A percentile compares a stretch with the other conserved stretches of the same genome.
Evolutionary conservation across 2,113 vertebrate species (phyloP).

Genomic region (Passer domesticus): DNA sequence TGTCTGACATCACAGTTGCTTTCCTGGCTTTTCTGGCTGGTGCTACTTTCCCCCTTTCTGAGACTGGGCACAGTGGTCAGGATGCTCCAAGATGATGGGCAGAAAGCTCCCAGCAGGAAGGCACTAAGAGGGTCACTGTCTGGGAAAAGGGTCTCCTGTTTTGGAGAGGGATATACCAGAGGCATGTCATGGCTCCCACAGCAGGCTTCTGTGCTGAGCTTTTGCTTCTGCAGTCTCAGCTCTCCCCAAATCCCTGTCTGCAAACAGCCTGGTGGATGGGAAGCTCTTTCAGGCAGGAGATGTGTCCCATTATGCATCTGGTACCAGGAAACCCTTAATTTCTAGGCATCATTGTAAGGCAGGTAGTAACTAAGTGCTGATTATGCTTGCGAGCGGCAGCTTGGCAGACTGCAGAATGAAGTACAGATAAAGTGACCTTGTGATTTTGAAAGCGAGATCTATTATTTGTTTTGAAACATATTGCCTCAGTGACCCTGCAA

Average conservation of each 20-base stretch:
- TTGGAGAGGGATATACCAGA: accelerated
- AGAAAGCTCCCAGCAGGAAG: background rate
- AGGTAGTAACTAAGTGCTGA: background rate
- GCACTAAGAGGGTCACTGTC: background rate
- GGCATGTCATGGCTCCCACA: background rate
- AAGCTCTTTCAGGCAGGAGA: background rate
- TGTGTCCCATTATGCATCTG: background rate
- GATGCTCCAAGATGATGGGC: background rate
- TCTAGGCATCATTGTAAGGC: background rate
- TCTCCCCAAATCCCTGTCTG: background rate
- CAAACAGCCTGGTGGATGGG: background rate
- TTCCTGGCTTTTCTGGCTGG: background rate
- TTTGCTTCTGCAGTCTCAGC: background rate
- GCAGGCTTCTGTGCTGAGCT: background rate
- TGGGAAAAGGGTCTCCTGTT: background rate
- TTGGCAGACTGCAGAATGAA: slow-evolving; percentile 22
- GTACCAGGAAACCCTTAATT: background rate
- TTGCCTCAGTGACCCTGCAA: slow-evolving; percentile 41
- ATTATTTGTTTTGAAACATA: slow-evolving; percentile 43
- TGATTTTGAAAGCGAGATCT: slow-evolving; percentile 30
- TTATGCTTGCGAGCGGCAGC: background rate
- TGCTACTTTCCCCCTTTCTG: background rate
- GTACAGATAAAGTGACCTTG: slow-evolving; percentile 36
- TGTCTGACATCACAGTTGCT: background rate
- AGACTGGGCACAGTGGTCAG: accelerated